Evolutionary conservation across 2,113 vertebrate genomes (phyloP), one percentile per base, ranked within the genome.

Genomic region (Sinocyclocheilus grahami): DNA sequence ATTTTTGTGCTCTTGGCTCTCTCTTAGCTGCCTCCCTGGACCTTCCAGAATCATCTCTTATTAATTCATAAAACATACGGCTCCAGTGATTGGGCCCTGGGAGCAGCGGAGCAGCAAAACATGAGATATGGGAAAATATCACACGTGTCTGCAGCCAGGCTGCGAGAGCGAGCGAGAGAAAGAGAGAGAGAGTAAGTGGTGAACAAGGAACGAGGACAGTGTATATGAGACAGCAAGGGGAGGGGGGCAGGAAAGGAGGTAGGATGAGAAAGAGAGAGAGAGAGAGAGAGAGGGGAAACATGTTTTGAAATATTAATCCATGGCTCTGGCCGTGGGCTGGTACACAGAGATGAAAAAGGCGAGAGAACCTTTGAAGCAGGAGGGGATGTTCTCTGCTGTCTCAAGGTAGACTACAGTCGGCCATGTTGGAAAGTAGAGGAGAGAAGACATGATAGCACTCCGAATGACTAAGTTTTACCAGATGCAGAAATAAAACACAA

Each of bases 41-140:
- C 93, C 87, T 86, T 93, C 94, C 90, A 90, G 87, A 94, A 96
- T 95, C 93, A 94, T 91, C 95, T 94, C 93, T 95, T 95, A 96
- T 96, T 95, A 97, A 97, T 97, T 96, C 95, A 94, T 95, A 94
- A 96, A 97, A 95, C 93, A 95, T 91, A 93, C 77, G 78, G 0
- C 90, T 42, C 85, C 90, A 77, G 89, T 92, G 96, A 95, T 94
- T 90, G 94, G 95, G 94, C 92, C 88, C 78, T 90, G 90, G 92
- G 95, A 94, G 95, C 93, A 92, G 58, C 89, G 95, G 96, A 93
- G 94, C 93, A 91, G 95, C 92, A 94, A 94, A 94, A 95, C 95
- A 93, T 16, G 82, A 92, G 93, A 91, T 94, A 92, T 90, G 94
- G 92, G 90, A 94, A 94, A 95, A 95, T 90, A 95, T 90, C 90